Evolutionary conservation across 2,113 vertebrate species (phyloP).

Genomic region (Rhinichthys klamathensis): DNA sequence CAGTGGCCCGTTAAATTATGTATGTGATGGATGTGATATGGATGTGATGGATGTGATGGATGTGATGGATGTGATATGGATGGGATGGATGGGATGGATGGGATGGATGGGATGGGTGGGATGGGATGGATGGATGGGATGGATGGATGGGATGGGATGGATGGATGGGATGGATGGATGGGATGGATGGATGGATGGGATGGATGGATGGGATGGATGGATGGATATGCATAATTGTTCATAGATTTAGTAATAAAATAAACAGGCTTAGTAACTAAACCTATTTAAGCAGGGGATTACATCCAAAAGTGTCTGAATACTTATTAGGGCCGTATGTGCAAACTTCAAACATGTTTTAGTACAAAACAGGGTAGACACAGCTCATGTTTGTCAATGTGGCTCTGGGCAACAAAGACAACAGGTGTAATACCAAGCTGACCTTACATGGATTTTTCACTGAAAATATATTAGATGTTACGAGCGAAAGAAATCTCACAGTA

Average conservation of each 20-base stretch:
- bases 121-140: no score
- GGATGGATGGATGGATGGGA: background rate
- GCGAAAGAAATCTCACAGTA: background rate
- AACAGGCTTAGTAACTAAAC: background rate
- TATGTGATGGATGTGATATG: no score
- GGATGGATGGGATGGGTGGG: no score
- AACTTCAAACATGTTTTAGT: background rate
- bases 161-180: no score
- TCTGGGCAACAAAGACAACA: background rate
- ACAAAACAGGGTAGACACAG: background rate
- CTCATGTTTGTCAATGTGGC: constrained; percentile 18
- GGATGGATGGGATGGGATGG: no score
- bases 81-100: background rate
- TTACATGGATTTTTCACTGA: constrained; percentile 33
- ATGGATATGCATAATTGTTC: background rate
- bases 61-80: no score
- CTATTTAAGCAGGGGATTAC: background rate
- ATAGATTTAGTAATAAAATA: background rate
- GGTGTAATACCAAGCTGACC: constrained; percentile 40
- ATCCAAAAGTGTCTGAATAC: background rate
- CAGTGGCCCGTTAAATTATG: background rate
- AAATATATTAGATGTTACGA: constrained; percentile 37
- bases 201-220: background rate
- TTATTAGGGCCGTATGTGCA: background rate
- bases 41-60: background rate